Evolutionary conservation across 2,888 invertebrate genomes (phyloP).

Genomic region (Ophioninae sp.): DNA sequence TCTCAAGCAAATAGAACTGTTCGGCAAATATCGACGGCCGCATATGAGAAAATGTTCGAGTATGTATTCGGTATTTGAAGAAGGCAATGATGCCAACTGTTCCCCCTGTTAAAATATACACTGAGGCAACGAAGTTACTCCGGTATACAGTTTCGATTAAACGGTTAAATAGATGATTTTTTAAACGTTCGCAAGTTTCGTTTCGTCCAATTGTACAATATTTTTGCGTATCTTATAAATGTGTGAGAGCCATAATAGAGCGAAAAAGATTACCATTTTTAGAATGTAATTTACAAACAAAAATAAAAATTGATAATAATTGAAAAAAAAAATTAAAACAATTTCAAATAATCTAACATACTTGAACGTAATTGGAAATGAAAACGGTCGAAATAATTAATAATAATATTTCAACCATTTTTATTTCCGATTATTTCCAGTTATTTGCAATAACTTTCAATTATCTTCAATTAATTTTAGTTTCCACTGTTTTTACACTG

Average conservation of each 20-base stretch:
- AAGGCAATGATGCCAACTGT: not conserved
- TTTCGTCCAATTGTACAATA: not conserved
- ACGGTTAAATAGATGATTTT: not conserved
- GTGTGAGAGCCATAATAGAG: not conserved
- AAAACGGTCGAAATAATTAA: too few relatives aligned
- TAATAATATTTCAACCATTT: too few relatives aligned
- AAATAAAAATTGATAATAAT: too few relatives aligned
- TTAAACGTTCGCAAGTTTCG: not conserved
- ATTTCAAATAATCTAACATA: too few relatives aligned
- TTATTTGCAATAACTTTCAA: too few relatives aligned
- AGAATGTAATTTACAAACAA: too few relatives aligned
- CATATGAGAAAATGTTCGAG: constrained; percentile 46
- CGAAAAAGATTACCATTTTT: not conserved
- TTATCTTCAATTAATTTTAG: not conserved
- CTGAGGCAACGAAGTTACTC: too few relatives aligned
- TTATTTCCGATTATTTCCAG: too few relatives aligned
- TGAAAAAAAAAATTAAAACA: too few relatives aligned
- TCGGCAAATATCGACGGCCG: constrained; percentile 22
- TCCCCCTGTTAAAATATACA: not conserved
- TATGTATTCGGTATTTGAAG: constrained; percentile 44
- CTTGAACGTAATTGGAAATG: too few relatives aligned
- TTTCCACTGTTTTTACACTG: not conserved
- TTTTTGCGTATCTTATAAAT: not conserved
- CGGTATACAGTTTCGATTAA: not conserved
- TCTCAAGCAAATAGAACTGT: constrained; percentile 43